A percentile compares a stretch with the other conserved stretches of the same genome.
Evolutionary conservation across 2,113 vertebrate genomes (phyloP).

Genomic region (Psilopogon haemacephalus): DNA sequence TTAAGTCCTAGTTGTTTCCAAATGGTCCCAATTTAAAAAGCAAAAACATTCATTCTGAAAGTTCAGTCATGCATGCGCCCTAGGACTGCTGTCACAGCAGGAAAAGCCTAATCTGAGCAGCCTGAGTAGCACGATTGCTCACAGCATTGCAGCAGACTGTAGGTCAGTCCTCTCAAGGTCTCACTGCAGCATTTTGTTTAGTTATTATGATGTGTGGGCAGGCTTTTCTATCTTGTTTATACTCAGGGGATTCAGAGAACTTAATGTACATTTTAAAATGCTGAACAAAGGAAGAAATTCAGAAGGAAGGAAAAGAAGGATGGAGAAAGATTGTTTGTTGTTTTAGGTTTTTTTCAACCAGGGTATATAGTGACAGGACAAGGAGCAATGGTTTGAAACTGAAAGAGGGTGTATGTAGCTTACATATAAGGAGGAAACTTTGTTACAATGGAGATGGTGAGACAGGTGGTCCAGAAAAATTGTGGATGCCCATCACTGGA

Average conservation of each 20-base stretch:
- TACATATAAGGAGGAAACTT: not conserved
- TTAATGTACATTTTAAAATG: not conserved
- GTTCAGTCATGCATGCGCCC: not conserved
- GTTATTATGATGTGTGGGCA: not conserved
- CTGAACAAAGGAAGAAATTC: not conserved
- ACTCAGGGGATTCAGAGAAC: not conserved
- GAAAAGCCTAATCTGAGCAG: slow-evolving; percentile 21
- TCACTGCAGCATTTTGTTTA: not conserved
- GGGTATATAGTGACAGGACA: not conserved
- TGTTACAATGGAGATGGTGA: not conserved
- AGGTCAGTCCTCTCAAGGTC: slow-evolving; percentile 51
- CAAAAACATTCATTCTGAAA: not conserved
- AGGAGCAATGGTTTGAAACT: not conserved
- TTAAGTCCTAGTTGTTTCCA: not conserved
- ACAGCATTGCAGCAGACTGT: slow-evolving; percentile 31
- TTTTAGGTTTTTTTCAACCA: not conserved
- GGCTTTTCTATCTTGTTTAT: not conserved
- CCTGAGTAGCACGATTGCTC: not conserved
- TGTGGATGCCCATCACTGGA: accelerated
- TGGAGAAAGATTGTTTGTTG: no score
- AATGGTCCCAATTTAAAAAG: not conserved
- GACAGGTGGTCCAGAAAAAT: not conserved
- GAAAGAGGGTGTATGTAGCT: no score
- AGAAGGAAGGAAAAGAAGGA: not conserved
- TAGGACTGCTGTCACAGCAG: slow-evolving; percentile 52